Conservation (phyloP, 1,140 invertebrate species). For the Zaprionus gabonicus region DNA sequence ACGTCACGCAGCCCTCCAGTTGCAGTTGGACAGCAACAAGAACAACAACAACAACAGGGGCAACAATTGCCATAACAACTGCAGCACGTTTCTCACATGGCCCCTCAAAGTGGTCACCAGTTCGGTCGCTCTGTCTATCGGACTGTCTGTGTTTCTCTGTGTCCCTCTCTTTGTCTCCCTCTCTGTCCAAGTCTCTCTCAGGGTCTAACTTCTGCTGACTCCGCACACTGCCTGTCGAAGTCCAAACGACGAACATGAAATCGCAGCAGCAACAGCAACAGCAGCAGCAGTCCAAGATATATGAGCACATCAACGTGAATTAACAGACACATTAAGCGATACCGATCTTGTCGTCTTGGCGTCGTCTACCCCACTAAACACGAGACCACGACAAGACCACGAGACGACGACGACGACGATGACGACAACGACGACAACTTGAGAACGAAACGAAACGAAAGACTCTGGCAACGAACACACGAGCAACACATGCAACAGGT, state of each 20-base stretch:
- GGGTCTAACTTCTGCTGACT: background rate
- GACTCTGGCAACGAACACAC: constrained; percentile 67
- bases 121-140: background rate
- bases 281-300: constrained; percentile 54
- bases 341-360: constrained; percentile 54
- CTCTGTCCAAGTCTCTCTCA: constrained; percentile 9
- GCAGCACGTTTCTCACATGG: constrained; percentile 56
- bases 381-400: constrained; percentile 49
- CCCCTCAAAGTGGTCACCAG: constrained; percentile 36
- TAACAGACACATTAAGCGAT: constrained; percentile 79
- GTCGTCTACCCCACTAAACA: constrained; percentile 45
- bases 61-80: constrained; percentile 44
- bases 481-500: constrained; percentile 7
- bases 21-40: background rate
- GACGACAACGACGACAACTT: background rate
- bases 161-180: background rate
- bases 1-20: constrained; percentile 49
- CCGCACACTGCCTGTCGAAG: constrained; percentile 49
- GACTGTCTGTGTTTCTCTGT: constrained; percentile 15
- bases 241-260: constrained; percentile 56
- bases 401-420: background rate
- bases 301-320: constrained; percentile 79
- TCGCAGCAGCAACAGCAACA: constrained; percentile 44
- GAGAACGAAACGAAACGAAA: constrained; percentile 62
- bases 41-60: background rate